These are phyloP conservation scores for Chloroclysta siterata DNA, from an alignment of 2,888 invertebrate genomes.

Conservation along the genomic window DNA sequence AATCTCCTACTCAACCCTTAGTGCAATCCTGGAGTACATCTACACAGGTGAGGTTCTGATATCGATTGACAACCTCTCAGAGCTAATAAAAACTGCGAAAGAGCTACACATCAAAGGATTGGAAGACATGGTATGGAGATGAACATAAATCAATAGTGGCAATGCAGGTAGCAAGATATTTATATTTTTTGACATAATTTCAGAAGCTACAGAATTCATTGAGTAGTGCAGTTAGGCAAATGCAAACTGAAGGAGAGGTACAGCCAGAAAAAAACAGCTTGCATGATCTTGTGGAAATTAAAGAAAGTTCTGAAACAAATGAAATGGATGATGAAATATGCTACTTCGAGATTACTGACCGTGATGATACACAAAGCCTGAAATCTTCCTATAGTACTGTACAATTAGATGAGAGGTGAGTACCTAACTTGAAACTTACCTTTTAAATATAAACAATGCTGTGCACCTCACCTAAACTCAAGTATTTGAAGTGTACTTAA, in stretches of 20 bases:
- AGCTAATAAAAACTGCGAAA: conserved; percentile 67
- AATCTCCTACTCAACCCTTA: conserved; percentile 66
- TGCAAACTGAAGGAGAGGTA: conserved; percentile 11
- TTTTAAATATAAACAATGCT: too few relatives aligned
- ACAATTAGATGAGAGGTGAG: conserved; percentile 19
- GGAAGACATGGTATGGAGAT: conserved; percentile 61
- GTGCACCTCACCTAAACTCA: too few relatives aligned
- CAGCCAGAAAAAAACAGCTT: conserved; percentile 8
- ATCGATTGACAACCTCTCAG: conserved; percentile 58
- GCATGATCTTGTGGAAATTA: conserved; percentile 29
- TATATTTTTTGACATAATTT: neutral
- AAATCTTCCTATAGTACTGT: conserved; percentile 13
- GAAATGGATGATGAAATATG: conserved; percentile 51
- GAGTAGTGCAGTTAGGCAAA: conserved; percentile 6
- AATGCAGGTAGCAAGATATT: neutral
- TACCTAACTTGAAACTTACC: neutral
- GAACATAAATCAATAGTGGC: neutral
- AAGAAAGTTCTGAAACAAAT: conserved; percentile 39
- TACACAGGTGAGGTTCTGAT: conserved; percentile 74
- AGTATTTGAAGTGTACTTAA: too few relatives aligned
- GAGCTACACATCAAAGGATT: conserved; percentile 72
- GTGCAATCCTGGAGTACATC: conserved; percentile 69
- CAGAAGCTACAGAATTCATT: conserved; percentile 26
- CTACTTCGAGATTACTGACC: conserved; percentile 46
- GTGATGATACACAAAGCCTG: conserved; percentile 26